Evolutionary conservation across 2,888 invertebrate species (phyloP).

Genomic region (Tachina fera): DNA sequence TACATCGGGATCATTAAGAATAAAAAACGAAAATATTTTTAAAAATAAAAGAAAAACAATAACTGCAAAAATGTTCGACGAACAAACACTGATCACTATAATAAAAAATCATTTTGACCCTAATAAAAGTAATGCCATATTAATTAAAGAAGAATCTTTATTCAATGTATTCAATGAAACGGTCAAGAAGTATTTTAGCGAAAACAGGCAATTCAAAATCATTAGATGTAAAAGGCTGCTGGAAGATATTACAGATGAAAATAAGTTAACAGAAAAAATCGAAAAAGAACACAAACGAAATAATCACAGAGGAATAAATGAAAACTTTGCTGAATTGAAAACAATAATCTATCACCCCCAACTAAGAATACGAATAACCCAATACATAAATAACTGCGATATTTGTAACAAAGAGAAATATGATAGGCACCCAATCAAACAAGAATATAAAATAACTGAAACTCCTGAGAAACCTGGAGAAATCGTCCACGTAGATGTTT

Average conservation of each 20-base stretch:
- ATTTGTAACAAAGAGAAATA: background rate
- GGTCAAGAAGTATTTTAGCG: background rate
- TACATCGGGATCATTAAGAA: background rate
- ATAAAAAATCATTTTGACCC: background rate
- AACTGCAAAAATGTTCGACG: background rate
- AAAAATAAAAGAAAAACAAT: background rate
- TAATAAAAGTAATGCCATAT: background rate
- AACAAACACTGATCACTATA: background rate
- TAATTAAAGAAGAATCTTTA: background rate
- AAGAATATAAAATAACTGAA: constrained; percentile 3
- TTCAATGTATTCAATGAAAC: background rate
- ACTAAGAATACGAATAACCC: background rate
- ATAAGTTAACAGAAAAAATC: background rate
- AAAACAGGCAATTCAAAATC: background rate
- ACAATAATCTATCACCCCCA: background rate
- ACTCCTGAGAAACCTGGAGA: background rate
- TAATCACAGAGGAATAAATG: background rate
- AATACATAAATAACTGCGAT: background rate
- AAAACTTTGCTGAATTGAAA: background rate
- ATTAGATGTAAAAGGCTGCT: background rate
- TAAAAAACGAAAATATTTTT: background rate
- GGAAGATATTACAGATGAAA: background rate
- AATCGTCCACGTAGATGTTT: background rate
- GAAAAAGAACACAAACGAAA: background rate
- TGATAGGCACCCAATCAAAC: background rate